These are phyloP conservation scores for Acropora yongei DNA, from an alignment of 64 coral and sea anemone species.

Conservation along the genomic window DNA sequence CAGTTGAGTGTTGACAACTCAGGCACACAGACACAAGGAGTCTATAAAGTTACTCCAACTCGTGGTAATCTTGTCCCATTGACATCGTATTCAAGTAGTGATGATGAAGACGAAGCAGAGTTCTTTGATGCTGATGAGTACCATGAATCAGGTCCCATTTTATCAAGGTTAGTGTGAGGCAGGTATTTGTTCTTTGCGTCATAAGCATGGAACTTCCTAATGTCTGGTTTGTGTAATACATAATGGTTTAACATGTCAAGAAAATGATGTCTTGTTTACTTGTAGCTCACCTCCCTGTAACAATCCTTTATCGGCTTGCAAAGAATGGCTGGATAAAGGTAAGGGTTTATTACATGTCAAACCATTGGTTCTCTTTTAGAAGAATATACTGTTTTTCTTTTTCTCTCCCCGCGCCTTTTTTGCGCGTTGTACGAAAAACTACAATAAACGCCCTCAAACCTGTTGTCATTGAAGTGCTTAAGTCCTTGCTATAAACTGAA, in stretches of 20 bases:
- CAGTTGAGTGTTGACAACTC: background rate
- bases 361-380: background rate
- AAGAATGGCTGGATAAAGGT: conserved; percentile 52
- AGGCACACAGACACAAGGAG: conserved; percentile 24
- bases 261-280: background rate
- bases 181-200: too few relatives aligned
- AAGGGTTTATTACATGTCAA: background rate
- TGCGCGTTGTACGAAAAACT: too few relatives aligned
- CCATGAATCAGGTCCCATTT: conserved; percentile 35
- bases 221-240: too few relatives aligned
- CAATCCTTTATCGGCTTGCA: conserved; percentile 62
- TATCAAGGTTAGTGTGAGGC: conserved; percentile 14
- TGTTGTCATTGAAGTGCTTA: background rate
- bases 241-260: background rate
- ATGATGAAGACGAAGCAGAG: conserved; percentile 91
- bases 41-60: conserved; percentile 62
- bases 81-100: conserved; percentile 97
- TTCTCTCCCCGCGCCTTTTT: too few relatives aligned
- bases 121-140: conserved; percentile 98
- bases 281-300: conserved; percentile 56
- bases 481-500: background rate
- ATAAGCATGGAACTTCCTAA: too few relatives aligned
- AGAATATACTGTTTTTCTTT: too few relatives aligned
- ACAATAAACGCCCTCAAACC: too few relatives aligned
- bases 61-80: conserved; percentile 65